Base-by-base conservation (phyloP, 2,113 vertebrate species). In the Malurus cyaneus region DNA sequence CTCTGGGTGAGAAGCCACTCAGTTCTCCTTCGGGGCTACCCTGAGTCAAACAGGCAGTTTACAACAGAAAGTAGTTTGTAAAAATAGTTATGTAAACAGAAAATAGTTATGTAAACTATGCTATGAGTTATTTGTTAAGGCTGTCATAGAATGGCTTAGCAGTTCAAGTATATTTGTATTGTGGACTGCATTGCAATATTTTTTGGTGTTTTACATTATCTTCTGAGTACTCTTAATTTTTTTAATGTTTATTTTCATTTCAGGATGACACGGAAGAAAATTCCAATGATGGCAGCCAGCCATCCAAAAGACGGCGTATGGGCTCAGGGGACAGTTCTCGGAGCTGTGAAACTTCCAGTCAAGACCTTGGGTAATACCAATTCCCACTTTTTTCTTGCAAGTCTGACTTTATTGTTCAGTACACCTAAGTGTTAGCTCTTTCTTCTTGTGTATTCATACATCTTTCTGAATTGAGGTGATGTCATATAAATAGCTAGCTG, bases 251-350 rank as follows among this genome's bases (percentile, higher is more conserved):
- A 13, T 80, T 78, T 74, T 81, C 3, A 24, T 82, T 83, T 28
- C 64, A 98, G 98, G 98, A 98, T 92, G 98, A 99, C n/a, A 98
- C 97, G 64, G 99, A 99, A 93, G 99, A 99, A 52, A 99, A 98
- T 95, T 99, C 99, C 59, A 99, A 99, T 53, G 99, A 99, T 87
- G 98, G 99, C 56, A 99, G 99, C 90, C 99, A 99, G 34, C 98
- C 98, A 5, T 98, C 98, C 26, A 99, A 99, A 92, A 98, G 99
- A 69, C 98, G 99, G 46, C 98, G 99, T 14, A 99, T 98, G 98
- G 99, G 99, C 82, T 99, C 99, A 54, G 99, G 99, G 26, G 99
- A 99, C 91, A 99, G 99, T 93, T 99, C 98, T 15, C 96, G 99
- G 83, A 99, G 99, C 83, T 99, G 99, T 57, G 99, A 99, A 96